These are phyloP conservation scores for Scaptomyza montana DNA, from an alignment of 1,140 invertebrate genomes.

Conservation along the genomic window DNA sequence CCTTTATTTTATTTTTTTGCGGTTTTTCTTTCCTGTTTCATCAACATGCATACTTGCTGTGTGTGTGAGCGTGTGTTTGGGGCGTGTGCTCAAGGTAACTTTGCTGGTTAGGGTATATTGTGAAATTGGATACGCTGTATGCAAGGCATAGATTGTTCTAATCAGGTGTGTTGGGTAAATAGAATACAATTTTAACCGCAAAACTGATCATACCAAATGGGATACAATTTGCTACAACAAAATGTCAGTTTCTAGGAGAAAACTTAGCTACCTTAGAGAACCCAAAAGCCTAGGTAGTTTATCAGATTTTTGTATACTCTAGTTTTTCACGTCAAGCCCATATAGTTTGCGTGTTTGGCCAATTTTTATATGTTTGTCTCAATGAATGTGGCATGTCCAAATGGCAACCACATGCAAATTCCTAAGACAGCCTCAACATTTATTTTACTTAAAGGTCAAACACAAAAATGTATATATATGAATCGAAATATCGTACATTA, in stretches of 20 bases:
- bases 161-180: slow-evolving; percentile 10
- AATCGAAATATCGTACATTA: slow-evolving; percentile 47
- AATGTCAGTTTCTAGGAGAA: too few species aligned
- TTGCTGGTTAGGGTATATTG: slow-evolving; percentile 5
- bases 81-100: slow-evolving; percentile 33
- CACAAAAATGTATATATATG: slow-evolving; percentile 20
- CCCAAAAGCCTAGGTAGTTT: too few species aligned
- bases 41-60: slow-evolving; percentile 40
- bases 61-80: neutral
- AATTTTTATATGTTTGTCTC: slow-evolving; percentile 75
- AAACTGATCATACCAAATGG: neutral
- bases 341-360: slow-evolving; percentile 64
- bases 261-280: too few species aligned
- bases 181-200: slow-evolving; percentile 4
- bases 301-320: slow-evolving; percentile 18
- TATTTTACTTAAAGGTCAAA: slow-evolving; percentile 58
- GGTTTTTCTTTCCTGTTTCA: slow-evolving; percentile 24
- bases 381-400: slow-evolving; percentile 62
- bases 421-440: slow-evolving; percentile 61
- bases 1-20: slow-evolving; percentile 28
- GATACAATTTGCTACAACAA: neutral
- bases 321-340: slow-evolving; percentile 14
- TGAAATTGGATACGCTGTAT: slow-evolving; percentile 19
- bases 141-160: neutral
- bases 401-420: slow-evolving; percentile 53